phyloP scores from a whole-genome alignment of 2,113 vertebrate genomes.

The Myrmecophaga tridactyla region DNA sequence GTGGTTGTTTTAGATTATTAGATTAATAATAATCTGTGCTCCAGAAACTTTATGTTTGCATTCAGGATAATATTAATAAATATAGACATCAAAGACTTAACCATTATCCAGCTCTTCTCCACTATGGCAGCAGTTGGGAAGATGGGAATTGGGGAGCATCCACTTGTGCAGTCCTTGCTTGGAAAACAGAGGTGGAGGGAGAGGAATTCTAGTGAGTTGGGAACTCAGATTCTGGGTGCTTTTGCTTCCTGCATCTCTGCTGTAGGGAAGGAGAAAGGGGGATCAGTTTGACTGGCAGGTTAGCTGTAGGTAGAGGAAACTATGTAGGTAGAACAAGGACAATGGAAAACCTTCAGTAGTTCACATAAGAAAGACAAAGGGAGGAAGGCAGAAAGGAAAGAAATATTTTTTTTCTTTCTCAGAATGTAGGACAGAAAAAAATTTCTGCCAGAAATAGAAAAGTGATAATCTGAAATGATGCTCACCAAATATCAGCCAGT shows the following conservation, averaged over 20 bases:
- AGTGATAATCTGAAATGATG: not conserved
- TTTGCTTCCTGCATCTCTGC: not conserved
- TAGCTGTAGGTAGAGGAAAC: not conserved
- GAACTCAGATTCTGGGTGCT: not conserved
- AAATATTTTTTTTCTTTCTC: too few species aligned
- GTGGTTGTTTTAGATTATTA: not conserved
- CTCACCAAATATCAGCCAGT: not conserved
- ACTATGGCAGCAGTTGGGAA: not conserved
- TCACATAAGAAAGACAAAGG: not conserved
- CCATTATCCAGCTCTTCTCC: not conserved
- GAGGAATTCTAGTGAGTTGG: rapidly evolving
- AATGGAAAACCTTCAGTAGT: not conserved
- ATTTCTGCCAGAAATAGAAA: not conserved
- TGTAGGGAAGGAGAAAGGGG: not conserved
- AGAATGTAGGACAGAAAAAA: not conserved
- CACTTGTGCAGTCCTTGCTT: not conserved
- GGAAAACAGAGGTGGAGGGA: not conserved
- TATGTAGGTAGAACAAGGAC: too few species aligned
- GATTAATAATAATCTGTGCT: not conserved
- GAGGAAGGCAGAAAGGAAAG: too few species aligned
- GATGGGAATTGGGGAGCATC: not conserved
- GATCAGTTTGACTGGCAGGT: not conserved
- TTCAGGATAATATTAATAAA: not conserved
- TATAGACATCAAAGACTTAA: not conserved
- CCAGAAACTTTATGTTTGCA: not conserved